These are phyloP conservation scores for Lasioglossum vierecki DNA, from an alignment of 2,888 invertebrate species.

Conservation along the genomic window DNA sequence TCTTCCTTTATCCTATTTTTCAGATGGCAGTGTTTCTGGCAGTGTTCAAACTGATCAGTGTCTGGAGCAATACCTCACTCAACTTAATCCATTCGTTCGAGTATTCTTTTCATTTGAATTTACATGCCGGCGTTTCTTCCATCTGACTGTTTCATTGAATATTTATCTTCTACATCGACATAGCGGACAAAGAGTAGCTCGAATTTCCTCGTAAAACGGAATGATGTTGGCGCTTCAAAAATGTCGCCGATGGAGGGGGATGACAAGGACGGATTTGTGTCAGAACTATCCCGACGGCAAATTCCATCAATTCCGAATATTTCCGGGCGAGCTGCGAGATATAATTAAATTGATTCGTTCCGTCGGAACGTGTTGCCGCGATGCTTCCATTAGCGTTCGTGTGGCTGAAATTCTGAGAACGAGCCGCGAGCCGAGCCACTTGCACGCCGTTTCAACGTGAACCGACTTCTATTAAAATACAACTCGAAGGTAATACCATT, in stretches of 20 bases:
- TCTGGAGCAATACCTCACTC: no score
- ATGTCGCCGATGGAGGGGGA: neutral
- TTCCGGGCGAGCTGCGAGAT: neutral
- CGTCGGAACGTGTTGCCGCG: constrained; percentile 5
- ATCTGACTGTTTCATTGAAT: neutral
- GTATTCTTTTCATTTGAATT: neutral
- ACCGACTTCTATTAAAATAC: constrained; percentile 46
- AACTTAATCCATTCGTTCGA: neutral
- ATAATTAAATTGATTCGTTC: constrained; percentile 8
- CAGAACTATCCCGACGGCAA: neutral
- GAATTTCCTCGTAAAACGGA: neutral
- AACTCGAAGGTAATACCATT: constrained; percentile 40
- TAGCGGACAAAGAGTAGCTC: neutral
- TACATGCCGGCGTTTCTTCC: neutral
- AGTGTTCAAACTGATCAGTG: neutral
- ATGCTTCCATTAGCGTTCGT: constrained; percentile 42
- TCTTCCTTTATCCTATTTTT: no score
- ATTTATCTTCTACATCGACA: neutral
- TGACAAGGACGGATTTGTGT: neutral
- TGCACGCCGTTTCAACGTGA: constrained; percentile 17
- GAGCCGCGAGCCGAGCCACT: constrained; percentile 3
- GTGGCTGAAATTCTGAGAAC: constrained; percentile 35
- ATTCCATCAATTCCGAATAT: constrained; percentile 31
- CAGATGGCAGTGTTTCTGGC: neutral
- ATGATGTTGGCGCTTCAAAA: neutral